Base-by-base conservation (phyloP, 2,113 vertebrate species). In the Sinocyclocheilus maitianheensis region DNA sequence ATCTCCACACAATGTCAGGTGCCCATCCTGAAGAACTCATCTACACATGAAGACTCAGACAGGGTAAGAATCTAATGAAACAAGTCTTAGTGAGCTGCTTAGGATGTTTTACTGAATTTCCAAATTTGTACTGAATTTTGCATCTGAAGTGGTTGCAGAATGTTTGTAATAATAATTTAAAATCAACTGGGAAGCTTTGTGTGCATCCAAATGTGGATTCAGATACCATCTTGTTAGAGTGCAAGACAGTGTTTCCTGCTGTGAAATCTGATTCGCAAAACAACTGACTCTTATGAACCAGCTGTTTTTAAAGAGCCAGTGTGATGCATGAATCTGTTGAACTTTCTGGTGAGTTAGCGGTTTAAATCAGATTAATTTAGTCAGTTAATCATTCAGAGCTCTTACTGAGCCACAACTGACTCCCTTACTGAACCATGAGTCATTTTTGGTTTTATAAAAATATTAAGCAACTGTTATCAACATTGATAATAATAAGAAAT, bases 1-100 rank as follows among this genome's bases (percentile, higher is more conserved):
- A 85, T 89, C 83, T 80, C 60, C 0, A 7, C 86, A 22, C 90
- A 92, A 22, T 86, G 84, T 5, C 89, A 90, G 1, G 67, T 85
- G 1, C 93, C 94, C 11, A 91, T 94, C 77, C 86, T 94, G 62
- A 93, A 94, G 92, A 93, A 89, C 83, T 84, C 87, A 0, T 67
- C 40, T 16, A 75, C 72, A 69, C 84, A 74, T 22, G 84, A 86
- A 13, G 51, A 84, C 53, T 71, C 78, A 9, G 77, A 89, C 22
- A 75, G 79, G 90, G 94, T 94, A 85, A 94, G 92, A 55, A 82
- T n/a, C 18, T 20, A 84, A 63, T 55, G 30, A 34, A 81, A 1
- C 20, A 51, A 20, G 16, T 72, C 34, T 72, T 72, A 20, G 67
- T 37, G 67, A 26, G 30, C 16, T 72, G 34, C 8, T 13, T 4